Evolutionary conservation across 2,888 invertebrate species (phyloP).

Genomic region (Parthenolecanium corni): DNA sequence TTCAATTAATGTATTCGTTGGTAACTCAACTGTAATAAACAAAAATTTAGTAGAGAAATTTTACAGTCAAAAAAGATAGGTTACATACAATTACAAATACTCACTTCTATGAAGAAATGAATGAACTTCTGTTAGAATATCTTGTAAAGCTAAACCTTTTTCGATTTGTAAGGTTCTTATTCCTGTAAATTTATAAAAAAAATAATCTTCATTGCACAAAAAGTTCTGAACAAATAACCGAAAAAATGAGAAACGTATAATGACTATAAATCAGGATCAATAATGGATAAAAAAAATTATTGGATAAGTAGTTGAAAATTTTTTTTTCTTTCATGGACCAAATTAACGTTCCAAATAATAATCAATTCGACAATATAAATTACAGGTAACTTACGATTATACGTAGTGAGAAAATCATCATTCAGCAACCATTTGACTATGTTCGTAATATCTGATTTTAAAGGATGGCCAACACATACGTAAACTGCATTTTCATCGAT

Average conservation of each 20-base stretch:
- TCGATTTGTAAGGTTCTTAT: conserved; percentile 70
- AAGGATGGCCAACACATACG: conserved; percentile 91
- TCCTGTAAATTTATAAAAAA: conserved; percentile 46
- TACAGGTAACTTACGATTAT: conserved; percentile 50
- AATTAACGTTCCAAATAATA: too few relatives aligned
- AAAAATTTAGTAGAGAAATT: neutral
- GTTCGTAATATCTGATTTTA: conserved; percentile 73
- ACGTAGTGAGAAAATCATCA: conserved; percentile 60
- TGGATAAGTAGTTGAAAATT: neutral
- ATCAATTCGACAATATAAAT: neutral
- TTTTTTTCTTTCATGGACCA: too few relatives aligned
- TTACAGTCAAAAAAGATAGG: neutral
- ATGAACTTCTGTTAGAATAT: conserved; percentile 87
- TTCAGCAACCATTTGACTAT: conserved; percentile 79
- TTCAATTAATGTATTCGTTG: conserved; percentile 61
- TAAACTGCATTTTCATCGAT: conserved; percentile 88
- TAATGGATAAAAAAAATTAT: conserved; percentile 13
- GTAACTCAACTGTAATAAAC: conserved; percentile 66
- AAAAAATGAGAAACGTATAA: conserved; percentile 32
- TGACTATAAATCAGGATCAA: too few relatives aligned
- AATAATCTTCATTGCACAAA: conserved; percentile 26
- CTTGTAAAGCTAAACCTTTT: conserved; percentile 85
- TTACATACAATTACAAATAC: conserved; percentile 38
- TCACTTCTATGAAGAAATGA: conserved; percentile 73
- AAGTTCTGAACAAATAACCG: conserved; percentile 26